These are phyloP conservation scores for Sapajus apella DNA, from an alignment of 2,113 vertebrate species.

Conservation along the genomic window DNA sequence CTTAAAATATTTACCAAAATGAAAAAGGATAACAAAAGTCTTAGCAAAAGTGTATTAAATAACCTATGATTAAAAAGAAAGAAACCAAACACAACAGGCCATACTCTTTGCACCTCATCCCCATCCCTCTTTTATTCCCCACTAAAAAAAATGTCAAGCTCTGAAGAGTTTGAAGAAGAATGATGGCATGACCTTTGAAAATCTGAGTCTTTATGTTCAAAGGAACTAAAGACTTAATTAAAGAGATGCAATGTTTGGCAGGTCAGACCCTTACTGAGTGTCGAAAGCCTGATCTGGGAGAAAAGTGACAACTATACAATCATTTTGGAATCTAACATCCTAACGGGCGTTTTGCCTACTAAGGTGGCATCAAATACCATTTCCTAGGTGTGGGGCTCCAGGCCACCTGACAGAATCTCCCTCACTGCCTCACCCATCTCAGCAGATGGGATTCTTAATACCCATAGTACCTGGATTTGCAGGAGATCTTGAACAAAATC, in stretches of 20 bases:
- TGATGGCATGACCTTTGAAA: neutral
- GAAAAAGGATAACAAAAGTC: neutral
- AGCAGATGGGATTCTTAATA: neutral
- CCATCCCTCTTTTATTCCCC: neutral
- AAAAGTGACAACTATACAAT: neutral
- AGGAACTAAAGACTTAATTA: neutral
- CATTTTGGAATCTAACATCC: neutral
- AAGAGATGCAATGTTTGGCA: neutral
- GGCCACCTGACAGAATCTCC: neutral
- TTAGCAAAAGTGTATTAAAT: neutral
- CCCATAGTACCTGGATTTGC: neutral
- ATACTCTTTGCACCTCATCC: neutral
- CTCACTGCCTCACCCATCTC: too few species aligned
- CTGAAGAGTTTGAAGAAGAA: neutral
- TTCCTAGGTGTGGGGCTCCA: neutral
- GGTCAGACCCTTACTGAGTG: neutral
- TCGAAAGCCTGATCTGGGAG: neutral
- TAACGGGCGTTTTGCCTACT: neutral
- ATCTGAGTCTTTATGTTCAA: neutral
- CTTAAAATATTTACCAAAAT: neutral
- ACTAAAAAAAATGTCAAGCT: neutral
- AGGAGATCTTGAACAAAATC: constrained; percentile 2
- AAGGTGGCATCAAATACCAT: neutral
- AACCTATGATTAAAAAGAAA: neutral
- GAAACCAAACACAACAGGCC: neutral